These are phyloP conservation scores for Oryzias celebensis DNA, from an alignment of 2,113 vertebrate species.

Conservation along the genomic window DNA sequence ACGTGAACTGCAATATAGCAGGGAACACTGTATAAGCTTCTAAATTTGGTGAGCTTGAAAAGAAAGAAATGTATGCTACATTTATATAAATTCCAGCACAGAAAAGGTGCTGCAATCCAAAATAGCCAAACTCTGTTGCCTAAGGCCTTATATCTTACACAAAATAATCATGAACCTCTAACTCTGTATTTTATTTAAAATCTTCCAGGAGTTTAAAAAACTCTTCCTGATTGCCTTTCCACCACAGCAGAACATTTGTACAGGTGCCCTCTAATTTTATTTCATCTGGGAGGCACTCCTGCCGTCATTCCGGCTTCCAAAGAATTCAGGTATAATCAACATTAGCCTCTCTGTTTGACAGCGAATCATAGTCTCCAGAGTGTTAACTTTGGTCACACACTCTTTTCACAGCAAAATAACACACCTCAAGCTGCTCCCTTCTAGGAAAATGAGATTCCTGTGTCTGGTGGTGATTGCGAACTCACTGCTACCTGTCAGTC, in stretches of 20 bases:
- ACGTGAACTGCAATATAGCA: no score
- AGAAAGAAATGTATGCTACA: no score
- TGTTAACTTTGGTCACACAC: slow-evolving; percentile 22
- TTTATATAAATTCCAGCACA: no score
- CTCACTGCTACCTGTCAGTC: slow-evolving; percentile 28
- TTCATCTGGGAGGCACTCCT: background rate
- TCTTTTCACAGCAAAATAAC: slow-evolving; percentile 19
- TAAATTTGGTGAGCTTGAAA: no score
- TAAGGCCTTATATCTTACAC: no score
- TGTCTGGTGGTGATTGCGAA: slow-evolving; percentile 18
- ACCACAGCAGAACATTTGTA: background rate
- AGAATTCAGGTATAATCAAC: slow-evolving; percentile 14
- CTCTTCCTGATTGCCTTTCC: no score
- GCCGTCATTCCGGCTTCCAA: slow-evolving; percentile 3
- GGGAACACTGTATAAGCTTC: no score
- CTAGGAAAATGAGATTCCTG: slow-evolving; percentile 13
- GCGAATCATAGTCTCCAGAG: slow-evolving; percentile 12
- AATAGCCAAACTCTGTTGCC: no score
- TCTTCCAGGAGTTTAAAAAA: no score
- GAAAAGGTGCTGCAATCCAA: no score
- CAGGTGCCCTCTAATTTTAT: background rate
- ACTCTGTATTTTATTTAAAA: no score
- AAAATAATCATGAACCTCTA: no score
- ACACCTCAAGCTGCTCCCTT: slow-evolving; percentile 26
- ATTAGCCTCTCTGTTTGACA: slow-evolving; percentile 16